Conservation (phyloP, 2,113 vertebrate species). For the Amazona guildingii region DNA sequence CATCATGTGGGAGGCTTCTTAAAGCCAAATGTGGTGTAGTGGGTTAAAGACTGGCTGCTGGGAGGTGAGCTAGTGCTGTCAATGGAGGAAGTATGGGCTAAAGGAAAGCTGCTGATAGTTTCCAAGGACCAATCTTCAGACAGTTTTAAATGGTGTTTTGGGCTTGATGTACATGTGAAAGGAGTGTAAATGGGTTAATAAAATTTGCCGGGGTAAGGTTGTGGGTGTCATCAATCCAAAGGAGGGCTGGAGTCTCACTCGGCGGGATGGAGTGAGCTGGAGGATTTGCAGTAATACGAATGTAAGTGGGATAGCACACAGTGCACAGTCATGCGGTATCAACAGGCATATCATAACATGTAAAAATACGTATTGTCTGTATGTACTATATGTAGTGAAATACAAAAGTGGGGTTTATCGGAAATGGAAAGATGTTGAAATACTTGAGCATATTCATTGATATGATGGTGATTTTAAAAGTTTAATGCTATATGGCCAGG, state of each 20-base stretch:
- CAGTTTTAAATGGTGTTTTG: not conserved
- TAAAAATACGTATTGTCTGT: not conserved
- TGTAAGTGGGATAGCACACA: not conserved
- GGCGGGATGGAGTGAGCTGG: not conserved
- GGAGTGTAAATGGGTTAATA: not conserved
- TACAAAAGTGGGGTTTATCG: not conserved
- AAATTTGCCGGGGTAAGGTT: not conserved
- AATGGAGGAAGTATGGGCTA: not conserved
- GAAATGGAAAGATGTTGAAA: not conserved
- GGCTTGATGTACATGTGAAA: not conserved
- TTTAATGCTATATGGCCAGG: not conserved
- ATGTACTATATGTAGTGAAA: not conserved
- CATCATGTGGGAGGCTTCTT: not conserved
- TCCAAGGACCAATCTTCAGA: not conserved
- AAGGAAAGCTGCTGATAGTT: not conserved
- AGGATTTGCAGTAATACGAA: not conserved
- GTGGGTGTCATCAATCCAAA: fast-evolving
- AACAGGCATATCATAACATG: not conserved
- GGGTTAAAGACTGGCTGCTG: not conserved
- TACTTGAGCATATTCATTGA: not conserved
- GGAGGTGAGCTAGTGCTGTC: not conserved
- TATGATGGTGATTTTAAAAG: not conserved
- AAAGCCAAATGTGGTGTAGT: fast-evolving
- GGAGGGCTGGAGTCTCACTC: not conserved
- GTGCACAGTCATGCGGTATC: not conserved